A percentile compares a stretch with the other conserved stretches of the same genome.
Conservation (phyloP, 2,797 vertebrate genomes). For the Danio tinwini region DNA sequence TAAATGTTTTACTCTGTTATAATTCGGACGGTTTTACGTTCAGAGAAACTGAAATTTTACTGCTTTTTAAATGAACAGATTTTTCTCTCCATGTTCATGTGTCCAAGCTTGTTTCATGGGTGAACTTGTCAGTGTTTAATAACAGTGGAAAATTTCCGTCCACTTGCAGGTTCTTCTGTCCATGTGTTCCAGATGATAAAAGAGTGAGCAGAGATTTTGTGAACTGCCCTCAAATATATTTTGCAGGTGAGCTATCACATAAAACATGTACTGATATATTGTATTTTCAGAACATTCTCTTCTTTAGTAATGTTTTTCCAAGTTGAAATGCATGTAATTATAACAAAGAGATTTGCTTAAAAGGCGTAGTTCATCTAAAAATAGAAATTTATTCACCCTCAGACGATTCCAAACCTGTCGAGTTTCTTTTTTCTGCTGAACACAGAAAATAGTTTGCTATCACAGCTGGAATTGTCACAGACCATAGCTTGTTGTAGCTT, state of each 20-base stretch:
- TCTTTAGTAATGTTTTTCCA: neutral
- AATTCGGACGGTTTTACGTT: no score
- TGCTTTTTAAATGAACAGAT: no score
- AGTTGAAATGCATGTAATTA: neutral
- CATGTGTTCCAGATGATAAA: constrained; percentile 63
- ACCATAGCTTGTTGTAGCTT: no score
- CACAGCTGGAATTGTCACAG: no score
- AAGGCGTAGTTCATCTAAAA: no score
- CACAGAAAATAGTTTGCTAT: no score
- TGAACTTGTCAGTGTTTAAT: neutral
- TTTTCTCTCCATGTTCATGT: no score
- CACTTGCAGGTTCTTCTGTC: constrained; percentile 52
- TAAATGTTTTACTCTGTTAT: neutral
- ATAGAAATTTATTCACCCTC: no score
- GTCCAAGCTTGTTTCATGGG: neutral
- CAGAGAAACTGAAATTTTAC: no score
- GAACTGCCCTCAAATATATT: constrained; percentile 63
- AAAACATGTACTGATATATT: neutral
- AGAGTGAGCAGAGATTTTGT: constrained; percentile 56
- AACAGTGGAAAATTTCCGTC: neutral
- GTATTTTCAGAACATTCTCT: neutral
- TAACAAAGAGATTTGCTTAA: neutral
- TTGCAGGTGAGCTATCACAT: constrained; percentile 63
- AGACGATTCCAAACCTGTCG: no score
- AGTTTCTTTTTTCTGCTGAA: no score